Conservation (phyloP, 35 echinoderm and acorn worm genomes). For the Ophioderma brevispina region DNA sequence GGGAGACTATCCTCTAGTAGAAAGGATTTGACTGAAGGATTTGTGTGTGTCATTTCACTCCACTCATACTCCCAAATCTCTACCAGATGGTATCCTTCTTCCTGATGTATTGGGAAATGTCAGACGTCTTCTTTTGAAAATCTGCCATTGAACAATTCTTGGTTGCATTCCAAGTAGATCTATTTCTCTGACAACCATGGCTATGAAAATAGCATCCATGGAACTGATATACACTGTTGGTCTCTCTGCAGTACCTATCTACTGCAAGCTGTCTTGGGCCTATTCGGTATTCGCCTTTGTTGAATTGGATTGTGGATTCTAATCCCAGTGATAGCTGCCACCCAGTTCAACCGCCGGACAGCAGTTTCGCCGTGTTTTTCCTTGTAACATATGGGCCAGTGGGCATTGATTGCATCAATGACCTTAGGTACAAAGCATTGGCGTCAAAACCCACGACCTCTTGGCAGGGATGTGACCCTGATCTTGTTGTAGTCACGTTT, state of each 20-base stretch:
- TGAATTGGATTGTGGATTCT: constrained; percentile 11
- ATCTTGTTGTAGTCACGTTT: too few species aligned
- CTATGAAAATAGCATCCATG: constrained; percentile 59
- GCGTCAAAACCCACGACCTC: too few species aligned
- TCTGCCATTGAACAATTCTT: background rate
- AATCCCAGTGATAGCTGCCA: background rate
- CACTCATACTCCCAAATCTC: constrained; percentile 56
- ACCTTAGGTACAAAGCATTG: too few species aligned
- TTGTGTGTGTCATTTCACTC: background rate
- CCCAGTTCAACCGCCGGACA: constrained; percentile 15
- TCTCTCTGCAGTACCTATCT: constrained; percentile 36
- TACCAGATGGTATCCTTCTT: constrained; percentile 30
- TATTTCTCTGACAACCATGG: constrained; percentile 19
- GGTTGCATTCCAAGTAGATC: background rate
- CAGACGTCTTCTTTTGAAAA: constrained; percentile 16
- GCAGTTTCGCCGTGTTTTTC: background rate
- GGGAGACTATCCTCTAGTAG: background rate
- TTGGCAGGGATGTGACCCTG: too few species aligned
- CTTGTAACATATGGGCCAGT: background rate
- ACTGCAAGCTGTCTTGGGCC: constrained; percentile 20
- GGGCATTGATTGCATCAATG: too few species aligned
- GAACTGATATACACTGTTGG: constrained; percentile 64
- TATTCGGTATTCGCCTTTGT: constrained; percentile 21
- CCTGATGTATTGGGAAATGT: constrained; percentile 35
- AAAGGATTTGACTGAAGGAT: background rate